Evolutionary conservation across 2,797 vertebrate genomes (phyloP).

Genomic region (Dermochelys coriacea): DNA sequence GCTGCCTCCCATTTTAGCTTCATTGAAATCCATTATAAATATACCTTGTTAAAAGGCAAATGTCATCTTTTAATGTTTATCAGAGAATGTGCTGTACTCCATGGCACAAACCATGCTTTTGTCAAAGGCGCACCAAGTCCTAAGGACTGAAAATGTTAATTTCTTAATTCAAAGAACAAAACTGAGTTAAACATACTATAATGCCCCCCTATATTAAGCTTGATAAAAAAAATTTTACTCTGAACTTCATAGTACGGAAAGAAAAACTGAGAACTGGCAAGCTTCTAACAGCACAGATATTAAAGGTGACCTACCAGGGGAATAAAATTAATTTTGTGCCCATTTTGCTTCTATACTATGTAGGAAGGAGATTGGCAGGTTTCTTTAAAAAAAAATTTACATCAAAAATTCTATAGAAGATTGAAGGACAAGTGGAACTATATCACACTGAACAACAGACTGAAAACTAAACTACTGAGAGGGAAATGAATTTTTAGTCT

Average conservation of each 20-base stretch:
- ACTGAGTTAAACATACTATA: fast-evolving
- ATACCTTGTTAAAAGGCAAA: background rate
- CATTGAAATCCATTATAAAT: background rate
- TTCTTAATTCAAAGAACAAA: background rate
- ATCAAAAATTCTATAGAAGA: background rate
- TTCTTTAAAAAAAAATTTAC: slow-evolving; percentile 31
- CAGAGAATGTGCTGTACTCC: background rate
- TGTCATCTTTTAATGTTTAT: background rate
- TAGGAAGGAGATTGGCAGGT: slow-evolving; percentile 52
- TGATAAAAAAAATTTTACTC: background rate
- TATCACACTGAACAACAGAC: background rate
- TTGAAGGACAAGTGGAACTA: background rate
- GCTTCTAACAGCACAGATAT: background rate
- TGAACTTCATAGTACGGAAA: fast-evolving
- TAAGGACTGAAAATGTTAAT: background rate
- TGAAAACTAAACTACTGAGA: background rate
- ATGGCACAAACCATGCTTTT: background rate
- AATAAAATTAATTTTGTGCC: background rate
- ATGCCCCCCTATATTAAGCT: fast-evolving
- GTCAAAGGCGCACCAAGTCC: background rate
- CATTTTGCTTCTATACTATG: slow-evolving; percentile 41
- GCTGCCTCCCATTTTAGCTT: background rate
- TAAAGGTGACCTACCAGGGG: background rate
- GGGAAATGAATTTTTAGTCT: fast-evolving
- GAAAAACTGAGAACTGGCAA: background rate